These are phyloP conservation scores for Platycnemis pennipes DNA, from an alignment of 2,888 invertebrate genomes.

Conservation along the genomic window DNA sequence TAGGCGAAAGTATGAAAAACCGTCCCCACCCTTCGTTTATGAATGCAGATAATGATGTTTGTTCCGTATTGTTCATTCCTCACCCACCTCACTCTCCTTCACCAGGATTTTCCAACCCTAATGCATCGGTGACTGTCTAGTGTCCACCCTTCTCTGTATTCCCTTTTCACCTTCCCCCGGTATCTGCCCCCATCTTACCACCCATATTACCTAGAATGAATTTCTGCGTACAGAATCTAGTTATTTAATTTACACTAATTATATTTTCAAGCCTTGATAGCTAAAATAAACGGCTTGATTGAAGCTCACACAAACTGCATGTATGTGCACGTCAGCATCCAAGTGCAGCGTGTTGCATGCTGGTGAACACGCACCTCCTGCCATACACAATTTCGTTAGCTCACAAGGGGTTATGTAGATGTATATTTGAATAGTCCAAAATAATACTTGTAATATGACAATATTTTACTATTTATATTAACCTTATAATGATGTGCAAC, in stretches of 20 bases:
- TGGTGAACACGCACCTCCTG: constrained; percentile 3
- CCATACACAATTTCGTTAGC: not conserved
- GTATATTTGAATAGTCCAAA: not conserved
- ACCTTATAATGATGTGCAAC: not conserved
- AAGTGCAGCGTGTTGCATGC: not conserved
- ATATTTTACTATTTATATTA: constrained; percentile 5
- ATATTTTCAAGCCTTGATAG: constrained; percentile 2
- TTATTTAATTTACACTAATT: constrained; percentile 8
- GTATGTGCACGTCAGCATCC: constrained; percentile 18
- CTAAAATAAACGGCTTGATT: not conserved
- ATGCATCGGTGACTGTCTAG: not conserved
- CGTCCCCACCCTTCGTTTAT: not conserved
- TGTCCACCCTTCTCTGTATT: constrained; percentile 7
- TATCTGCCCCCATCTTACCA: constrained; percentile 1
- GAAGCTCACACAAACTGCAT: constrained; percentile 2
- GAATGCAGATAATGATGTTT: not conserved
- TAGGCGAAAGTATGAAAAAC: not conserved
- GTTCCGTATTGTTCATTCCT: not conserved
- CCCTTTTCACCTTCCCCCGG: not conserved
- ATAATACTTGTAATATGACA: not conserved
- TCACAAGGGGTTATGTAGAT: not conserved
- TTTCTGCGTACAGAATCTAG: not conserved
- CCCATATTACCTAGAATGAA: not conserved
- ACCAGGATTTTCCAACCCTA: constrained; percentile 1
- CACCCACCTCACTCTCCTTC: not conserved